A percentile compares a stretch with the other conserved stretches of the same genome.
These are phyloP conservation scores for Pedicia rivosa DNA, from an alignment of 2,888 invertebrate species.

Conservation along the genomic window DNA sequence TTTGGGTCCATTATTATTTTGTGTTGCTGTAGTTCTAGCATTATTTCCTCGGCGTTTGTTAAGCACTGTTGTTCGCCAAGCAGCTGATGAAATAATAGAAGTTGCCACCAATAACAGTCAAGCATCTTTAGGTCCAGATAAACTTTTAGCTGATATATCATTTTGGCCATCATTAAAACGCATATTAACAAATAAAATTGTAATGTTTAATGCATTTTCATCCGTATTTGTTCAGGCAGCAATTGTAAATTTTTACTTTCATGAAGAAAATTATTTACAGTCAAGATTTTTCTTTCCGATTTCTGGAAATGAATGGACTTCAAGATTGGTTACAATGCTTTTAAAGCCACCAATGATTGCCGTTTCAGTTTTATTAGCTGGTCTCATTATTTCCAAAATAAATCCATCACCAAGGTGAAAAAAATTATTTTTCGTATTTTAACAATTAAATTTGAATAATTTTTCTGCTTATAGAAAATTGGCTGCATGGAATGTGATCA, in stretches of 20 bases:
- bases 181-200: slow-evolving; percentile 36
- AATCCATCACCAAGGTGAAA: slow-evolving; percentile 31
- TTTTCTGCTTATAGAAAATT: too few relatives aligned
- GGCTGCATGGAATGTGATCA: slow-evolving; percentile 33
- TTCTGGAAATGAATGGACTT: slow-evolving; percentile 35
- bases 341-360: slow-evolving; percentile 39
- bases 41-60: slow-evolving; percentile 40
- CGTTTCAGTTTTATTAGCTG: slow-evolving; percentile 34
- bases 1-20: slow-evolving; percentile 29
- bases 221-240: slow-evolving; percentile 36
- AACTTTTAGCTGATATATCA: slow-evolving; percentile 26
- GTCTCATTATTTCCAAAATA: slow-evolving; percentile 35
- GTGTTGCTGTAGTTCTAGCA: slow-evolving; percentile 34
- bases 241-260: slow-evolving; percentile 34
- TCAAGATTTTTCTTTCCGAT: slow-evolving; percentile 39
- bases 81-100: slow-evolving; percentile 38
- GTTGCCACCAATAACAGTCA: slow-evolving; percentile 18
- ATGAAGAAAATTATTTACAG: slow-evolving; percentile 40
- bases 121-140: slow-evolving; percentile 20
- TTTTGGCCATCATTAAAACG: slow-evolving; percentile 35
- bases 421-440: too few relatives aligned
- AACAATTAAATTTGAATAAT: too few relatives aligned
- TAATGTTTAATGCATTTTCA: slow-evolving; percentile 35
- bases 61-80: slow-evolving; percentile 35
- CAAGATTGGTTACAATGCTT: slow-evolving; percentile 35